A percentile compares a stretch with the other conserved stretches of the same genome.
phyloP scores from a whole-genome alignment of 1,140 invertebrate genomes.

The Dreissena rostriformis region DNA sequence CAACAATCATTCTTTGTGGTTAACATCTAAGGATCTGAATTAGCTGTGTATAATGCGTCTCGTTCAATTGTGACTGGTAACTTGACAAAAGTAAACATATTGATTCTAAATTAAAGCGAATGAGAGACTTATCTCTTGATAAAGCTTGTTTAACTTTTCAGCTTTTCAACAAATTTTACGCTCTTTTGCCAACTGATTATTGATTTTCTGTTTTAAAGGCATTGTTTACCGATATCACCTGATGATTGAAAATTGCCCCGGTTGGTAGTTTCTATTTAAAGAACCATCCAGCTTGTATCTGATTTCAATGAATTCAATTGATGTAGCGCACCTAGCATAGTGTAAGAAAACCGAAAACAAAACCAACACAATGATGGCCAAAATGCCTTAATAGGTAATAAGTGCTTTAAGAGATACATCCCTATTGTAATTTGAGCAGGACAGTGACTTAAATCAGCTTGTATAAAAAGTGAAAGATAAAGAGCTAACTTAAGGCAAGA shows the following conservation, averaged over 20 bases:
- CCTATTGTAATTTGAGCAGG: neutral
- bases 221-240: slow-evolving; percentile 7
- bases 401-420: neutral
- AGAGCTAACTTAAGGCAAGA: too few relatives aligned
- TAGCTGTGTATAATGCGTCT: too few relatives aligned
- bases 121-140: neutral
- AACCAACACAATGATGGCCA: too few relatives aligned
- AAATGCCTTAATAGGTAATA: neutral
- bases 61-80: neutral
- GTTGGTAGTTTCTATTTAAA: slow-evolving; percentile 1
- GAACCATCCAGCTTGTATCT: neutral
- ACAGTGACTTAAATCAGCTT: neutral
- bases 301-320: slow-evolving; percentile 13
- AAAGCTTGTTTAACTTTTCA: slow-evolving; percentile 8
- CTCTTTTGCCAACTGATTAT: slow-evolving; percentile 1
- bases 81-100: slow-evolving; percentile 7
- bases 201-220: slow-evolving; percentile 1
- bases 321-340: neutral
- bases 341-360: too few relatives aligned
- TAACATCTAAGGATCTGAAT: too few relatives aligned
- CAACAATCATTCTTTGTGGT: too few relatives aligned
- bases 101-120: slow-evolving; percentile 2
- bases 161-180: slow-evolving; percentile 10
- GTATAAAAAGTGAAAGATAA: too few relatives aligned
- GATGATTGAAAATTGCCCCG: neutral